Conservation (phyloP, 2,113 vertebrate genomes). For the Drymodes brunneopygia region DNA sequence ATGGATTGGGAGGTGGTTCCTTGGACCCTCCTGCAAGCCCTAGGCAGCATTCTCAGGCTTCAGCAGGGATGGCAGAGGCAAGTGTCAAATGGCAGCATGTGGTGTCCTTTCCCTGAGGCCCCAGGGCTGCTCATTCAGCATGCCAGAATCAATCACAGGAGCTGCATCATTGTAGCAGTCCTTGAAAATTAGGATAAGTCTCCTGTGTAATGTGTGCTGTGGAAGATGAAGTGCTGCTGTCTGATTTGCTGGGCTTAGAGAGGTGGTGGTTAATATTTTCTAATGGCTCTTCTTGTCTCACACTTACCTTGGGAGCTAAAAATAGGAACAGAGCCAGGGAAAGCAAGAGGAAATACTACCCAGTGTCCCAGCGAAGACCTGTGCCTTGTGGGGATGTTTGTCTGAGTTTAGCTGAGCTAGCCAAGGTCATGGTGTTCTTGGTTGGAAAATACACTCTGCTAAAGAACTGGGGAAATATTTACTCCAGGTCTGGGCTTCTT, state of each 20-base stretch:
- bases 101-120: background rate
- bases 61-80: background rate
- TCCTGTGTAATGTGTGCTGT: background rate
- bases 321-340: background rate
- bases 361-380: background rate
- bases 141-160: background rate
- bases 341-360: background rate
- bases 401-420: background rate
- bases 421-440: background rate
- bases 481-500: background rate
- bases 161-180: background rate
- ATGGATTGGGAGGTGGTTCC: background rate
- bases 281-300: constrained; percentile 12
- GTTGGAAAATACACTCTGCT: background rate
- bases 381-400: background rate
- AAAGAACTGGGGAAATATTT: background rate
- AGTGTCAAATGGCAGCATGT: background rate
- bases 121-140: background rate
- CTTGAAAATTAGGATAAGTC: constrained; percentile 14
- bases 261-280: background rate
- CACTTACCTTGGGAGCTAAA: constrained; percentile 13
- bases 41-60: background rate
- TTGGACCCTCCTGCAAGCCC: background rate
- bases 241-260: background rate
- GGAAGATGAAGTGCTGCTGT: background rate